These are phyloP conservation scores for Neolamprologus longior DNA, from an alignment of 2,113 vertebrate species.

Conservation along the genomic window DNA sequence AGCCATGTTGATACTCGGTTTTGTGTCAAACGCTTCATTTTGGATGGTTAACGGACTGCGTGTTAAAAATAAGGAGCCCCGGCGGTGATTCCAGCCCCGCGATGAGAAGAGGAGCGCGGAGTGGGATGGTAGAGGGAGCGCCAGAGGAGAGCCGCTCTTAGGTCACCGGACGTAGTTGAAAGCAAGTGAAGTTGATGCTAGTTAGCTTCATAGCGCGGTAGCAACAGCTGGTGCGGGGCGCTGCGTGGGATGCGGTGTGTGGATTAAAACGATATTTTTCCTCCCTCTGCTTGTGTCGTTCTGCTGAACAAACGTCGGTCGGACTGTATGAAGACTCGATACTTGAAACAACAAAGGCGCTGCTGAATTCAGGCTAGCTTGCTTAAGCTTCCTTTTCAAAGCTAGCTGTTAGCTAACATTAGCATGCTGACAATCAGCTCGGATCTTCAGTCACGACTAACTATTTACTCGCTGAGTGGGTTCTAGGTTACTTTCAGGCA, in stretches of 20 bases:
- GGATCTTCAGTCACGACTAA: constrained; percentile 47
- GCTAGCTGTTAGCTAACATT: constrained; percentile 45
- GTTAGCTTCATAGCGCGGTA: constrained; percentile 47
- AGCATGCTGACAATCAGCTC: constrained; percentile 47
- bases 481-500: not conserved
- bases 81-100: constrained; percentile 26
- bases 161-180: constrained; percentile 9
- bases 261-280: constrained; percentile 21
- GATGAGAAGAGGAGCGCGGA: constrained; percentile 47
- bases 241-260: constrained; percentile 50
- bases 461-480: constrained; percentile 19
- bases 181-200: constrained; percentile 58
- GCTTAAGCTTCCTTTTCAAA: not conserved
- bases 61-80: not conserved
- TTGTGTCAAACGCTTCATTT: constrained; percentile 26
- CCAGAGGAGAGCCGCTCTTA: constrained; percentile 13
- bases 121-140: constrained; percentile 9
- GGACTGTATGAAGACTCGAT: not conserved
- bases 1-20: constrained; percentile 67
- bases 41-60: constrained; percentile 37
- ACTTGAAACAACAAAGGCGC: not conserved
- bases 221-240: constrained; percentile 55
- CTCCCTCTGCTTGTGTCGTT: not conserved
- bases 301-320: not conserved
- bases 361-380: not conserved